A percentile compares a stretch with the other conserved stretches of the same genome.
Evolutionary conservation across 2,113 vertebrate species (phyloP).

Genomic region (Ovis canadensis): DNA sequence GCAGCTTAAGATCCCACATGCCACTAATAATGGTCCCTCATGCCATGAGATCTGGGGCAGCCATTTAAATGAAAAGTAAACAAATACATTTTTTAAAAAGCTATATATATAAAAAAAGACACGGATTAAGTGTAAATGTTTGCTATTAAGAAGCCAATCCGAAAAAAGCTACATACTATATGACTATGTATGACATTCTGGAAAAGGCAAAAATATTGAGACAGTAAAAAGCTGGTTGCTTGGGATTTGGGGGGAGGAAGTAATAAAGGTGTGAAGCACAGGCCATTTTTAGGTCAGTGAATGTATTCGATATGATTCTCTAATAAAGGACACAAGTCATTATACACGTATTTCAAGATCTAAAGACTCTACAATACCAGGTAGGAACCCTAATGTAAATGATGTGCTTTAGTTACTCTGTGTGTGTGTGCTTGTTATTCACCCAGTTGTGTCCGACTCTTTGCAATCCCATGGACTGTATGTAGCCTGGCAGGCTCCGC

Average conservation of each 20-base stretch:
- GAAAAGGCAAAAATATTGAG: neutral
- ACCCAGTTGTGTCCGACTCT: neutral
- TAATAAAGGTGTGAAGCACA: accelerated
- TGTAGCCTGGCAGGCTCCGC: neutral
- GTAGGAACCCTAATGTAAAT: neutral
- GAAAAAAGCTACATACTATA: neutral
- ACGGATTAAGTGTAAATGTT: neutral
- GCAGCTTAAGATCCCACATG: neutral
- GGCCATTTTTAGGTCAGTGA: neutral
- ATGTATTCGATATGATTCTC: neutral
- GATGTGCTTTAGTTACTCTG: neutral
- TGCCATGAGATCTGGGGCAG: neutral
- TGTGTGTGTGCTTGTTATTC: neutral
- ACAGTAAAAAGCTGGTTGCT: neutral
- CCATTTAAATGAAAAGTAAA: neutral
- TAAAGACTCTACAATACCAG: neutral
- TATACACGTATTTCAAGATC: neutral
- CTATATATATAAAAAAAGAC: neutral
- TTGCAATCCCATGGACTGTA: neutral
- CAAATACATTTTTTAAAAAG: neutral
- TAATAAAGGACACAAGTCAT: neutral
- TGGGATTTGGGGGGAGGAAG: neutral
- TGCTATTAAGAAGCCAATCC: neutral
- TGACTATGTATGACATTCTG: neutral
- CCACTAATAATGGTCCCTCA: neutral